Percentiles rank a stretch among this genome's conserved stretches.
These are phyloP conservation scores for Planiliza haematocheilus DNA, from an alignment of 2,113 vertebrate species.

Conservation along the genomic window DNA sequence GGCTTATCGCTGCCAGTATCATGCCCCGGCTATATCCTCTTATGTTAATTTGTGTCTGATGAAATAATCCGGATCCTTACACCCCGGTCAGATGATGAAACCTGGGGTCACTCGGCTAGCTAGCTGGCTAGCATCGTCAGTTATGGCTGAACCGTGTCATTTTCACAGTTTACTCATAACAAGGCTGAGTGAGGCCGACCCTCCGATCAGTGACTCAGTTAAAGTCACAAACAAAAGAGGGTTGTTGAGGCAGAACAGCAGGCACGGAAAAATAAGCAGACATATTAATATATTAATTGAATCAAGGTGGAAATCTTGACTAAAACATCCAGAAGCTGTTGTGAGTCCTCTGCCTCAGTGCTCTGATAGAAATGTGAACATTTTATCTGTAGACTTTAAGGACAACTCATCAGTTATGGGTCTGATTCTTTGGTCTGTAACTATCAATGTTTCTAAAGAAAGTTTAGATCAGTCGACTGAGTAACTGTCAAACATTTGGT, in stretches of 20 bases:
- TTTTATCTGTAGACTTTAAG: too few species aligned
- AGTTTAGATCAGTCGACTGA: too few species aligned
- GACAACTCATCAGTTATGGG: too few species aligned
- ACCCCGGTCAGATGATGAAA: constrained; percentile 14
- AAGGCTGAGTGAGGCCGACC: constrained; percentile 2
- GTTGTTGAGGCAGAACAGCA: constrained; percentile 12
- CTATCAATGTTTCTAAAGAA: too few species aligned
- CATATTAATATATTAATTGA: too few species aligned
- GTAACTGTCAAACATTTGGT: too few species aligned
- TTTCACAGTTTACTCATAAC: not conserved
- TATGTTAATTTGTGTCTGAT: constrained; percentile 20
- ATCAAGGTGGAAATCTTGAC: too few species aligned
- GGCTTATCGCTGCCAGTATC: constrained; percentile 11
- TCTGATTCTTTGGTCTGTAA: too few species aligned
- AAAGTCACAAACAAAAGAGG: constrained; percentile 41
- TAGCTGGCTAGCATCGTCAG: constrained; percentile 9
- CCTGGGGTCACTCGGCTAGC: not conserved
- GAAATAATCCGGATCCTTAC: not conserved
- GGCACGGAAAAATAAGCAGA: not conserved
- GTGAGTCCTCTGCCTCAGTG: too few species aligned
- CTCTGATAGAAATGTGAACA: too few species aligned
- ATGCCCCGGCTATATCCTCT: constrained; percentile 32
- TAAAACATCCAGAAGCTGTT: too few species aligned
- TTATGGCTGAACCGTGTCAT: not conserved
- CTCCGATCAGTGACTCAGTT: constrained; percentile 11